Conservation (phyloP, 2,113 vertebrate species). For the Ammodytes dubius region DNA sequence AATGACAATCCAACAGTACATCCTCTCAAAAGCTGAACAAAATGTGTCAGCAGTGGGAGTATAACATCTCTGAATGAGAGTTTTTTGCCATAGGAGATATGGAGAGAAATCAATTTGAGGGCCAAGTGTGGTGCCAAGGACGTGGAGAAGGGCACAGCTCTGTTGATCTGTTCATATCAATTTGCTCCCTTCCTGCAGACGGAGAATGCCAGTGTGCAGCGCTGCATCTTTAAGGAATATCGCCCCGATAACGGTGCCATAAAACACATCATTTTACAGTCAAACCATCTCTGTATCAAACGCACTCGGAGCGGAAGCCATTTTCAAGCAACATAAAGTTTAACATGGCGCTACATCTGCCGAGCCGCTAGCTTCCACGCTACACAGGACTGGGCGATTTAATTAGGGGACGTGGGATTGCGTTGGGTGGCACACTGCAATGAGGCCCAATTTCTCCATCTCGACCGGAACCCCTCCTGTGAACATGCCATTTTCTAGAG, state of each 20-base stretch:
- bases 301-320: slow-evolving; percentile 94
- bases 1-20: slow-evolving; percentile 72
- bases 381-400: slow-evolving; percentile 91
- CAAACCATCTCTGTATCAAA: slow-evolving; percentile 92
- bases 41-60: slow-evolving; percentile 78
- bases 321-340: slow-evolving; percentile 99
- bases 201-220: slow-evolving; percentile 73
- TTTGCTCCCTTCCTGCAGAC: slow-evolving; percentile 77
- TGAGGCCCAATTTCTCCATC: slow-evolving; percentile 56
- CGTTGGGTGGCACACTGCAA: slow-evolving; percentile 53
- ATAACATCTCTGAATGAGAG: slow-evolving; percentile 78
- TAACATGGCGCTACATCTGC: slow-evolving; percentile 99
- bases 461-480: slow-evolving; percentile 14
- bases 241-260: slow-evolving; percentile 84
- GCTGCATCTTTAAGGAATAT: slow-evolving; percentile 86
- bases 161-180: slow-evolving; percentile 81
- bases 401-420: slow-evolving; percentile 86
- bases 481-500: slow-evolving; percentile 35
- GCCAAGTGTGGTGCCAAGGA: slow-evolving; percentile 82
- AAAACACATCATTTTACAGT: slow-evolving; percentile 97
- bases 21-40: slow-evolving; percentile 74
- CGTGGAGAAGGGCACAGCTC: slow-evolving; percentile 80
- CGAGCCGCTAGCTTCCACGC: slow-evolving; percentile 92
- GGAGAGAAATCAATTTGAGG: slow-evolving; percentile 81
- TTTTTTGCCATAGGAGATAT: slow-evolving; percentile 79